Base-by-base conservation (phyloP, 2,113 vertebrate species). In the Capra hircus region DNA sequence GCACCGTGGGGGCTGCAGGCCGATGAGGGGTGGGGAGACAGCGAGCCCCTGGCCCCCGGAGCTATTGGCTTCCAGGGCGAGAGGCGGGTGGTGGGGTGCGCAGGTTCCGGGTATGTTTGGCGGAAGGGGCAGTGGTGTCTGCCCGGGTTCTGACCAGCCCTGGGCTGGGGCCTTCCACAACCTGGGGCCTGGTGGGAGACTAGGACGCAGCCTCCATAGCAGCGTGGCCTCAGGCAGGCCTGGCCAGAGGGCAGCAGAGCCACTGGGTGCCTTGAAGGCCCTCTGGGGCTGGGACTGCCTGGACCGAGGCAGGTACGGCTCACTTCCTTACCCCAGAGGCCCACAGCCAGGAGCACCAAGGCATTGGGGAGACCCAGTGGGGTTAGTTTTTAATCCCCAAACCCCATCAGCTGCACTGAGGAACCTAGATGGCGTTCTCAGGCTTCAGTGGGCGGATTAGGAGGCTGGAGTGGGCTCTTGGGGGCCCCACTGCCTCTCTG, bases 121-220 rank as follows among this genome's bases (percentile, higher is more conserved):
- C 81, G 60, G 96, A 78, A 90, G 85, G 86, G 86, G 78, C 82
- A 88, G 82, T 52, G 48, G 86, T 50, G 48, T 77, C 77, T 53
- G 74, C 93, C 97, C 23, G 9, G 88, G n/a, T 45, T 95, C 90
- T 95, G 83, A n/a, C 77, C 77, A 57, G 64, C 94, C 93, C 89
- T 82, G 95, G 95, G 80, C 96, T 81, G 93, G 91, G 95, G 97
- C 96, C 96, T 91, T 97, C 97, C 40, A 40, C 57, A 90, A 74
- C 98, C 98, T 98, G 96, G 92, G 98, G 74, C 98, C 97, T 95
- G 90, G 92, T 87, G 91, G 97, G 97, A 98, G 97, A 94, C 94
- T 81, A 25, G 59, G 94, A 90, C 43, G 62, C 82, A 91, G 97
- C 89, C 97, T 97, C 98, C 97, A 1, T 98, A 98, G 98, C 98